Base-by-base conservation (phyloP, 2,797 vertebrate species). In the Megaceryle alcyon region DNA sequence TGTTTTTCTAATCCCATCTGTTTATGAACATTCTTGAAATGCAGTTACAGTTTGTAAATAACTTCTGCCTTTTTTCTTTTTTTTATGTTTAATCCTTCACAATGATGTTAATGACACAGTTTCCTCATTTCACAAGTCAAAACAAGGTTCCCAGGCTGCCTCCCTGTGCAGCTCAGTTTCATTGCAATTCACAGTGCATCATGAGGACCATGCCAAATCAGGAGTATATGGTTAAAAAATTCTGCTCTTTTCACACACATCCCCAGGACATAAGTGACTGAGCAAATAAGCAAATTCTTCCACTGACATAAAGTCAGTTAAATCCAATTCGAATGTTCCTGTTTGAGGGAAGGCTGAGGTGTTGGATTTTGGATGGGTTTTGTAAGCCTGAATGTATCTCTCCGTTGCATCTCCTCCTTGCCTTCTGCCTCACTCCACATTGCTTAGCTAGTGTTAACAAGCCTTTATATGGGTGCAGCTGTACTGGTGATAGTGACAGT, bases 21-120 rank as follows among this genome's bases (percentile, higher is more conserved):
- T 86, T 93, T 31, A 54, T 93, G 88, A 75, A 73, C 71, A 75
- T 85, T 95, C 84, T 54, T 92, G 84, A 90, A 92, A 95, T 75
- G 84, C 73, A 86, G 49, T 73, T 93, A 78, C 53, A 76, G 73
- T 91, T 90, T 94, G 95, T 94, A 96, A 95, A 92, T 94, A 95
- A 83, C 23, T 12, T 83, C 5, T 82, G 2, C 28, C 21, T 10
- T 29, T 18, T 70, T 48, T n/a, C 31, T 71, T 41, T 71, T 54
- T 13, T 15, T 19, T 12, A 10, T 60, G 39, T 91, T 88, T 91
- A 86, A 77, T 73, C 60, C 31, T 78, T 83, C 41, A 73, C 41
- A 64, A 0, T 86, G 37, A 49, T 84, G 75, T 84, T 90, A 65
- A 70, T 72, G 73, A 84, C 66, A 76, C 35, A 26, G 51, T 76